A percentile compares a stretch with the other conserved stretches of the same genome.
phyloP scores from a whole-genome alignment of 2,888 invertebrate species.

The Drosophila pullipes region DNA sequence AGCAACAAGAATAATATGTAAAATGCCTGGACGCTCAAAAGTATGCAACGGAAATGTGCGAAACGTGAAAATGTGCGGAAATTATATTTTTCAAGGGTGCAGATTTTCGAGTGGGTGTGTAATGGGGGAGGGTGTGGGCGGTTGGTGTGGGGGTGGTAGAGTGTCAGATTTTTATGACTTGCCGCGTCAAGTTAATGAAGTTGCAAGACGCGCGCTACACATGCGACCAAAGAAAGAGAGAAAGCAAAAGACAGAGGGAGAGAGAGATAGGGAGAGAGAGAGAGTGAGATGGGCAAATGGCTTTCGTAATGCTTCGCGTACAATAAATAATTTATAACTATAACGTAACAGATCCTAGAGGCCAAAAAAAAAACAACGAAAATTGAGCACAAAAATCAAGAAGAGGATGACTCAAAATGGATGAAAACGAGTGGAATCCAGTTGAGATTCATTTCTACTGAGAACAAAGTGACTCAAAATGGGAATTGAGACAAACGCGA shows the following conservation, averaged over 20 bases:
- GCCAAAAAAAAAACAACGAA: conserved; percentile 19
- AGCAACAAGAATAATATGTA: conserved; percentile 47
- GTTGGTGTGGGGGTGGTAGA: not conserved
- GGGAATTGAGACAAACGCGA: not conserved
- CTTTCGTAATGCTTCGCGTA: conserved; percentile 46
- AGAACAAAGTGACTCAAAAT: not conserved
- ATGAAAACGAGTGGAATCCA: conserved; percentile 20
- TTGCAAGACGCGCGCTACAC: conserved; percentile 45
- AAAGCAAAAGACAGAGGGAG: conserved; percentile 23
- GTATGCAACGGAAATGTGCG: conserved; percentile 79
- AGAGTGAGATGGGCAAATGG: conserved; percentile 24
- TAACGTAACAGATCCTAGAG: conserved; percentile 58
- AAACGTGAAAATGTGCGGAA: conserved; percentile 80
- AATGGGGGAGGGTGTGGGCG: not conserved
- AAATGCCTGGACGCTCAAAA: conserved; percentile 68
- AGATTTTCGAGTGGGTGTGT: conserved; percentile 21
- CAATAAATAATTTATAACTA: conserved; percentile 76
- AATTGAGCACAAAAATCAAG: conserved; percentile 23
- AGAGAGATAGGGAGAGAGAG: conserved; percentile 8
- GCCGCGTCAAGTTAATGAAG: conserved; percentile 70
- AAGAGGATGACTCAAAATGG: conserved; percentile 19
- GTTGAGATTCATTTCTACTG: conserved; percentile 34
- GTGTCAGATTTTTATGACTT: conserved; percentile 68
- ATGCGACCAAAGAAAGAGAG: conserved; percentile 38
- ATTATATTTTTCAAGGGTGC: conserved; percentile 69